These are phyloP conservation scores for Labrus mixtus DNA, from an alignment of 2,113 vertebrate species.

Conservation along the genomic window DNA sequence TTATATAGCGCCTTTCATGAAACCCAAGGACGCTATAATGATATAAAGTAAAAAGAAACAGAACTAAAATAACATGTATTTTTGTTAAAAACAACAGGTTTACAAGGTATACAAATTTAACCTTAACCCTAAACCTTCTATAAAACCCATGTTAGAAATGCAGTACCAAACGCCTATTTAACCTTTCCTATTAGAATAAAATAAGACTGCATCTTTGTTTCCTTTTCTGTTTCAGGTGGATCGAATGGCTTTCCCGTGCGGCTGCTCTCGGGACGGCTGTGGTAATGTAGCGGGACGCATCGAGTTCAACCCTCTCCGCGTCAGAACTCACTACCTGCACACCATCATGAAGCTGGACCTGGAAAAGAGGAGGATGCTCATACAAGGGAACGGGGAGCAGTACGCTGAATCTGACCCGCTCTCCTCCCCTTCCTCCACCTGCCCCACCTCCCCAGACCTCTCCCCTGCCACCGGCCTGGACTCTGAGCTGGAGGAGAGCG, in stretches of 20 bases:
- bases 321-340: conserved; percentile 97
- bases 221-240: conserved; percentile 88
- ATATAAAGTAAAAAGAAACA: no score
- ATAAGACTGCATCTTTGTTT: not conserved
- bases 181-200: no score
- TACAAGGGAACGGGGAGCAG: conserved; percentile 57
- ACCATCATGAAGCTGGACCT: conserved; percentile 98
- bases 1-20: no score
- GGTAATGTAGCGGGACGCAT: conserved; percentile 92
- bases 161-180: no score
- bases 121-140: no score
- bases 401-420: conserved; percentile 59
- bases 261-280: conserved; percentile 95
- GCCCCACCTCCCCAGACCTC: conserved; percentile 60
- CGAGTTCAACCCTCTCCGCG: conserved; percentile 96
- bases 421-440: conserved; percentile 53
- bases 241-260: conserved; percentile 96
- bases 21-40: no score
- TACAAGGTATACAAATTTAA: no score
- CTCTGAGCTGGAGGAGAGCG: conserved; percentile 72
- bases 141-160: no score
- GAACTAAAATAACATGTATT: no score
- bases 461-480: conserved; percentile 51
- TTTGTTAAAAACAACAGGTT: no score
- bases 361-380: conserved; percentile 87